A percentile compares a stretch with the other conserved stretches of the same genome.
Conservation (phyloP, 2,888 invertebrate genomes). For the Sericinus montela region DNA sequence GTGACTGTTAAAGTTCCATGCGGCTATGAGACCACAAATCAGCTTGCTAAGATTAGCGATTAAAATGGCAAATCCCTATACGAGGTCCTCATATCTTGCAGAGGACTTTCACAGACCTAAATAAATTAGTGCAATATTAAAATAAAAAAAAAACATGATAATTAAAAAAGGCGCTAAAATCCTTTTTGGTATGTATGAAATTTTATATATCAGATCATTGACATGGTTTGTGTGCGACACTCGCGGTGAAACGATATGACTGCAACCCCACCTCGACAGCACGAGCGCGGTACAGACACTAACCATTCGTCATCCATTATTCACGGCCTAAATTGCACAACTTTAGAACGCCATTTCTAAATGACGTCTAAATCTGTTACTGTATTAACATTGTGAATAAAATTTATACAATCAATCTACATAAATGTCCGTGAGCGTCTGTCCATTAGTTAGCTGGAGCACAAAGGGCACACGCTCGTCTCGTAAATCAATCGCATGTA, state of each 20-base stretch:
- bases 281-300: conserved; percentile 63
- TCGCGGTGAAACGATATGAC: conserved; percentile 35
- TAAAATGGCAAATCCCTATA: too few species aligned
- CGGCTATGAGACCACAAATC: too few species aligned
- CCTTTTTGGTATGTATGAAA: background rate
- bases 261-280: conserved; percentile 60
- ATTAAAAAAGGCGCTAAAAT: too few species aligned
- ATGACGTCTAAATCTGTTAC: conserved; percentile 80
- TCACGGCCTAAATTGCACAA: conserved; percentile 79
- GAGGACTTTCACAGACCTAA: too few species aligned
- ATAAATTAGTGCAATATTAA: too few species aligned
- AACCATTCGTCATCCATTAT: conserved; percentile 77
- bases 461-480: conserved; percentile 78
- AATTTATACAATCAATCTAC: conserved; percentile 80
- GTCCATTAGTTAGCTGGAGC: conserved; percentile 76
- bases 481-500: conserved; percentile 76
- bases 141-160: too few species aligned
- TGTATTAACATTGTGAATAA: conserved; percentile 80
- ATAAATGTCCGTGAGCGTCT: conserved; percentile 79
- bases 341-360: conserved; percentile 79
- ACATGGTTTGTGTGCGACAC: background rate
- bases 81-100: too few species aligned
- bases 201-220: conserved; percentile 1
- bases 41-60: too few species aligned
- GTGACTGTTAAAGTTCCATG: too few species aligned